phyloP scores from a whole-genome alignment of 2,797 vertebrate genomes.

The Sebastes jordani region DNA sequence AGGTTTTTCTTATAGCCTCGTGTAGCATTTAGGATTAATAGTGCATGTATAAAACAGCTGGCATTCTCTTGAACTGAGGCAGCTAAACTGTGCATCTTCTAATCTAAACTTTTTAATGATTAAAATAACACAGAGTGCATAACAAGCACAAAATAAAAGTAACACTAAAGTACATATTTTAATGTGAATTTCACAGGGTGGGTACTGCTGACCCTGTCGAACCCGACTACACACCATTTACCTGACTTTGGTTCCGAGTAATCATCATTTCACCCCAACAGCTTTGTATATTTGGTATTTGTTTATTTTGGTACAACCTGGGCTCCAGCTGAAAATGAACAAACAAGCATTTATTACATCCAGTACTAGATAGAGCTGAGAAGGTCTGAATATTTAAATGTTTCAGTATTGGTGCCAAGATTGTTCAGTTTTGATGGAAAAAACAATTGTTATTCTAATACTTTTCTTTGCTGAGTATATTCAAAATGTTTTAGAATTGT shows the following conservation, averaged over 20 bases:
- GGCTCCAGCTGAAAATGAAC: conserved; percentile 12
- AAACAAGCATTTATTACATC: conserved; percentile 14
- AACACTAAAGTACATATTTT: conserved; percentile 2
- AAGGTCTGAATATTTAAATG: not conserved
- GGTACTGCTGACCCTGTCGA: not conserved
- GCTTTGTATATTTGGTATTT: conserved; percentile 10
- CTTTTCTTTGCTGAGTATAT: not conserved
- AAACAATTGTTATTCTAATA: rapidly evolving
- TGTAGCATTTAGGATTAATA: conserved; percentile 40
- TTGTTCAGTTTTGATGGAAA: not conserved
- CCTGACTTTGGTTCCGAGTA: not conserved
- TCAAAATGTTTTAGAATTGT: not conserved
- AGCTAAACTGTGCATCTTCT: not conserved
- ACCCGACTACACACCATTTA: not conserved
- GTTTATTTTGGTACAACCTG: not conserved
- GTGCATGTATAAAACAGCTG: conserved; percentile 29
- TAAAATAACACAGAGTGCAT: not conserved
- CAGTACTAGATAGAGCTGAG: not conserved
- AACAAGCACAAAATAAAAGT: not conserved
- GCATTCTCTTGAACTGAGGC: not conserved
- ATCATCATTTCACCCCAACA: conserved; percentile 19
- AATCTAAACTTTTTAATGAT: conserved; percentile 2
- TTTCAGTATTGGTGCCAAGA: not conserved
- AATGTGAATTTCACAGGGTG: conserved; percentile 14
- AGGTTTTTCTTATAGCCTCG: conserved; percentile 21